phyloP scores from a whole-genome alignment of 2,888 invertebrate species.

The Alcis repandata region DNA sequence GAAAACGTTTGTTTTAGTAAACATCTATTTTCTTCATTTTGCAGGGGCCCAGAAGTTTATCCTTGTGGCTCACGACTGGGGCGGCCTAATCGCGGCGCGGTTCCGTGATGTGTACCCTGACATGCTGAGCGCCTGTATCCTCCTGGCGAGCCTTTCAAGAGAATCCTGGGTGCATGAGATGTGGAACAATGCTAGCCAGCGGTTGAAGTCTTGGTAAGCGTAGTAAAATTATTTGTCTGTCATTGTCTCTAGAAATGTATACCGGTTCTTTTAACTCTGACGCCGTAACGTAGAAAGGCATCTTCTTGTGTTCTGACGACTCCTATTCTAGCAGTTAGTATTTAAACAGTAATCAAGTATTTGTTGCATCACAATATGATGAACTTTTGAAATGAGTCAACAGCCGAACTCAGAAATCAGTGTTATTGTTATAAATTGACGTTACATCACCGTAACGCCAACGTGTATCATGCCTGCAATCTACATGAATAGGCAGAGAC shows the following conservation, averaged over 20 bases:
- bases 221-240: too few relatives aligned
- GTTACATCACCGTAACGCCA: background rate
- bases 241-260: too few relatives aligned
- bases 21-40: conserved; percentile 37
- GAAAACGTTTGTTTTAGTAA: too few relatives aligned
- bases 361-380: background rate
- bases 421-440: background rate
- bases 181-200: conserved; percentile 70
- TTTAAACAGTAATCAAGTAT: too few relatives aligned
- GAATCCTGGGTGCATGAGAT: conserved; percentile 75
- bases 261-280: too few relatives aligned
- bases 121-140: conserved; percentile 81
- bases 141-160: conserved; percentile 84
- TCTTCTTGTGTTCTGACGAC: too few relatives aligned
- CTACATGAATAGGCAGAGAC: background rate
- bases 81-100: conserved; percentile 86
- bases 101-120: conserved; percentile 85
- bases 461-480: background rate
- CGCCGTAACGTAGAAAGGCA: too few relatives aligned
- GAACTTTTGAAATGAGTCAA: background rate
- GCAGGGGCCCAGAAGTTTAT: conserved; percentile 84
- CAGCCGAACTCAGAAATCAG: background rate
- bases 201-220: conserved; percentile 79
- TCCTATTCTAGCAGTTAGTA: too few relatives aligned
- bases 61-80: conserved; percentile 90